phyloP scores from a whole-genome alignment of 2,113 vertebrate species.

The Rallus limicola region DNA sequence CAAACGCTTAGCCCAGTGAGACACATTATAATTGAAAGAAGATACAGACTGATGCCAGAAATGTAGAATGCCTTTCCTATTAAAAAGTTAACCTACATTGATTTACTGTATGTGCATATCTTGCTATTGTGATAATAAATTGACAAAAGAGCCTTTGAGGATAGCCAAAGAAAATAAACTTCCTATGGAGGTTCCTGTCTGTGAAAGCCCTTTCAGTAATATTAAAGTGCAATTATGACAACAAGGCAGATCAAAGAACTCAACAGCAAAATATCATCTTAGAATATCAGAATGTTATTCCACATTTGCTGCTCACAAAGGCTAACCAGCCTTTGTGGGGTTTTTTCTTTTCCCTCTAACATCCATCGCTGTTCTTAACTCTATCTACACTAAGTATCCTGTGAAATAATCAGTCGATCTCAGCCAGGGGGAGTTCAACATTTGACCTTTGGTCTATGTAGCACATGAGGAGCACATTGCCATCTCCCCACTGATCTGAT shows the following conservation, averaged over 20 bases:
- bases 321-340: not conserved
- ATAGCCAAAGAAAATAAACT: not conserved
- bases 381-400: not conserved
- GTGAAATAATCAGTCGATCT: not conserved
- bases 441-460: not conserved
- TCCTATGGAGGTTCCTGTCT: not conserved
- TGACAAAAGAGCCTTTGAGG: conserved; percentile 26
- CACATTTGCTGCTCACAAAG: not conserved
- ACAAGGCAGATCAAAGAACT: not conserved
- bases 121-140: conserved; percentile 46
- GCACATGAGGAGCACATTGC: not conserved
- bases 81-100: conserved; percentile 39
- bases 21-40: conserved; percentile 47
- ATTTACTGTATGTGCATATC: conserved; percentile 16
- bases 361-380: not conserved
- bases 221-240: not conserved
- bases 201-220: not conserved
- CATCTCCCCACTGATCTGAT: not conserved
- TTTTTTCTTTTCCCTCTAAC: not conserved
- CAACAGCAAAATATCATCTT: not conserved
- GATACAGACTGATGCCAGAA: conserved; percentile 4
- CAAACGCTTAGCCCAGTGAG: conserved; percentile 33
- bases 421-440: not conserved
- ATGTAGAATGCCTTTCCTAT: not conserved
- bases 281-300: not conserved